Evolutionary conservation across 2,797 vertebrate genomes (phyloP).

Genomic region (Macropodus opercularis): DNA sequence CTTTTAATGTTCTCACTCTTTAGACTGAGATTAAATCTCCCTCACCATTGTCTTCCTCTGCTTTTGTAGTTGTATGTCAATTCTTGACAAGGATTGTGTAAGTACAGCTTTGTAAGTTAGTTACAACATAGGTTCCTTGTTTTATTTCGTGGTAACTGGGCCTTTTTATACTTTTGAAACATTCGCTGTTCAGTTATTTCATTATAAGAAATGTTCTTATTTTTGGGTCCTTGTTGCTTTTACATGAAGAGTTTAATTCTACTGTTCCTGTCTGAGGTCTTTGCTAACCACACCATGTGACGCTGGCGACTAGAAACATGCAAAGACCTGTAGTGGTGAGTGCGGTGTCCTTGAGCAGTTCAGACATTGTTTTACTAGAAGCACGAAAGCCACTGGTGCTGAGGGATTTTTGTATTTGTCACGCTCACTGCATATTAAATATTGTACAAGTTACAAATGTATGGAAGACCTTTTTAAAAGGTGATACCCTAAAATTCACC

Average conservation of each 20-base stretch:
- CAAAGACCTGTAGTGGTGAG: slow-evolving; percentile 31
- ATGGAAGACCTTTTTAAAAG: slow-evolving; percentile 25
- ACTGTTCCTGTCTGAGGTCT: not conserved
- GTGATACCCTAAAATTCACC: slow-evolving; percentile 12
- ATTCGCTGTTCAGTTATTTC: not conserved
- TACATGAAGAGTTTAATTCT: not conserved
- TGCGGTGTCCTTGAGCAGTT: slow-evolving; percentile 43
- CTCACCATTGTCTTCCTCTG: slow-evolving; percentile 8
- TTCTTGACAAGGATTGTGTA: slow-evolving; percentile 7
- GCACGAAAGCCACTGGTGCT: slow-evolving; percentile 17
- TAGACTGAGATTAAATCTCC: not conserved
- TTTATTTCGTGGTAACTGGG: slow-evolving; percentile 7
- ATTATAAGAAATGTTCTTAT: not conserved
- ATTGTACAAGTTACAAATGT: not conserved
- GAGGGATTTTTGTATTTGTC: slow-evolving; percentile 8
- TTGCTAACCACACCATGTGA: not conserved
- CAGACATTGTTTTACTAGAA: slow-evolving; percentile 12
- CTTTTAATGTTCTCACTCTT: not conserved
- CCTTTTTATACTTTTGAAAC: slow-evolving; percentile 29
- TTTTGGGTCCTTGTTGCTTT: not conserved
- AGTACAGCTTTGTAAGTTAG: not conserved
- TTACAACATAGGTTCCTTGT: slow-evolving; percentile 28
- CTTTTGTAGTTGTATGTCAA: not conserved
- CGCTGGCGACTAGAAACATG: not conserved
- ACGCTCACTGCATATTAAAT: not conserved